phyloP scores from a whole-genome alignment of 2,113 vertebrate species.

The Microcebus lehilahytsara region DNA sequence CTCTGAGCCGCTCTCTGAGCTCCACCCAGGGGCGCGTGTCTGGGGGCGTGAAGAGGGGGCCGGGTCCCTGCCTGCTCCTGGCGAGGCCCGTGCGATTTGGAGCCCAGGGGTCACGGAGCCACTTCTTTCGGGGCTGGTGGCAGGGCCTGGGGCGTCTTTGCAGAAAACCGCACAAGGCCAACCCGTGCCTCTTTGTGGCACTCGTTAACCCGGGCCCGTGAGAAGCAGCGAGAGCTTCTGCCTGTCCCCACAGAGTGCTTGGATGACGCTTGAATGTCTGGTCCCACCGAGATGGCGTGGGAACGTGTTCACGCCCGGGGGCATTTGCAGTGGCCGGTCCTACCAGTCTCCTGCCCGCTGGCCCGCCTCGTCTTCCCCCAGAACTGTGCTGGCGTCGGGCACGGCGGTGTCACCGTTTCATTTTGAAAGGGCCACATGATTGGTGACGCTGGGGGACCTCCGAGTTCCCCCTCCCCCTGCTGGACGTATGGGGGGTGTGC shows the following conservation, averaged over 20 bases:
- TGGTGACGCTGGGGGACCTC: neutral
- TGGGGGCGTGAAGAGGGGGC: neutral
- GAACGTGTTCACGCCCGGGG: accelerated
- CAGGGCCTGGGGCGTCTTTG: accelerated
- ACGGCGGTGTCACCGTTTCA: neutral
- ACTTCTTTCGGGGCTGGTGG: accelerated
- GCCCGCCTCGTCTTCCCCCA: accelerated
- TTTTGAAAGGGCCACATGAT: accelerated
- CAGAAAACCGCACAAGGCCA: too few relatives aligned
- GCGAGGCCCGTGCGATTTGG: accelerated
- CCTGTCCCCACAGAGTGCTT: neutral
- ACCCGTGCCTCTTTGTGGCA: accelerated
- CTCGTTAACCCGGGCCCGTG: accelerated
- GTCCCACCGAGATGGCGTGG: accelerated
- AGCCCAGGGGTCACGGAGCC: accelerated
- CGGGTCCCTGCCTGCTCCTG: neutral
- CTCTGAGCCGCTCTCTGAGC: neutral
- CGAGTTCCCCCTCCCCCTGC: accelerated
- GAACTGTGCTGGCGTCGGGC: neutral
- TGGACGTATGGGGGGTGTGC: accelerated
- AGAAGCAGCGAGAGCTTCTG: neutral
- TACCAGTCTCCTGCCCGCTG: neutral
- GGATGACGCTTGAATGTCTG: neutral
- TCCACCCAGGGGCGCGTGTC: too few relatives aligned
- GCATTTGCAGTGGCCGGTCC: neutral